Base-by-base conservation (phyloP, 2,113 vertebrate species). In the Harpagus bidentatus region DNA sequence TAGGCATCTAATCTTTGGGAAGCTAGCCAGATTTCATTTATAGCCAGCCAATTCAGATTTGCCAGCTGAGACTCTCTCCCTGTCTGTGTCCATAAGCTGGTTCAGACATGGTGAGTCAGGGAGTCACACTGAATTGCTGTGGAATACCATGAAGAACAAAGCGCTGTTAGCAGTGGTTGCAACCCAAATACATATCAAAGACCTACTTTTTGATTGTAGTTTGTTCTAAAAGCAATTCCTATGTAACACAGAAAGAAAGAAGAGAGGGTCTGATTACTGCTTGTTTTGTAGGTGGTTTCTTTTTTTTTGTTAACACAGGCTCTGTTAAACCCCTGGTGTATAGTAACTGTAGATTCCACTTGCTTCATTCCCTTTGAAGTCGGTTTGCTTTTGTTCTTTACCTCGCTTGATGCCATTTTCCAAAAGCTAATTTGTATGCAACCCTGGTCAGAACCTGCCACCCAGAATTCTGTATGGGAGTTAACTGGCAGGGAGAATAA, bases 311-410 rank as follows among this genome's bases (percentile, higher is more conserved):
- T 97, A 97, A 97, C 95, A 36, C 11, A 18, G 78, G 47, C 69
- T 93, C 95, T 92, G 91, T 96, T 98, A 98, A 98, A 96, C 88
- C 94, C 96, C 96, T 97, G 87, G 96, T 98, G 97, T 95, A 97
- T 96, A 93, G 95, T 97, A 97, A 97, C 91, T 91, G 86, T 86
- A 97, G 98, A 96, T 92, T 95, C 85, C 89, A 87, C 65, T 97
- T 94, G 47, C 66, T 88, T 67, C 31, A 7, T 80, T 97, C 45
- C 15, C 98, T 98, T 99, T 99, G 99, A 99, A 98, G 98, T 98
- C 96, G 81, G 97, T 97, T 97, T 97, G 97, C 97, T 98, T 99
- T 99, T 99, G 98, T 99, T 98, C 98, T 98, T 98, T 98, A 99
- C 98, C 99, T 99, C 98, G 98, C 98, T 98, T 97, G 96, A 98